Evolutionary conservation across 2,888 invertebrate genomes (phyloP).

Genomic region (Graphium colonna): DNA sequence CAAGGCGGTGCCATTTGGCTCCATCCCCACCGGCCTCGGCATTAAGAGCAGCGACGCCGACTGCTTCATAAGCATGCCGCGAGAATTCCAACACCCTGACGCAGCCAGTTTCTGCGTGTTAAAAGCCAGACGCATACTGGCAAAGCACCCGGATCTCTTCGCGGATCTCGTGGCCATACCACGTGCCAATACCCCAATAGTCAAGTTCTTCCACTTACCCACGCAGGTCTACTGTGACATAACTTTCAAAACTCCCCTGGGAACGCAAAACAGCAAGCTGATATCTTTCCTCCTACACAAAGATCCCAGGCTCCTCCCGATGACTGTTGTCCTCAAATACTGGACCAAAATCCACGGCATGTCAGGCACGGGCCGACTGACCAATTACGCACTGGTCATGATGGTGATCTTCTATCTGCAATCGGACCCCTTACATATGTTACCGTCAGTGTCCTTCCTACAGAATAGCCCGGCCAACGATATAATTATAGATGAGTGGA

Average conservation of each 20-base stretch:
- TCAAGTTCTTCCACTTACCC: slow-evolving; percentile 83
- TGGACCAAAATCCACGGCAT: slow-evolving; percentile 85
- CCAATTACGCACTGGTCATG: slow-evolving; percentile 85
- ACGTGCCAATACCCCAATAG: slow-evolving; percentile 87
- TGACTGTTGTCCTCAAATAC: slow-evolving; percentile 84
- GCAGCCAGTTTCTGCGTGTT: slow-evolving; percentile 45
- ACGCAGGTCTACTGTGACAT: slow-evolving; percentile 85
- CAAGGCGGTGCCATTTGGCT: slow-evolving; percentile 83
- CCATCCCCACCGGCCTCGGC: slow-evolving; percentile 85
- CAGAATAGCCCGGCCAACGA: slow-evolving; percentile 49
- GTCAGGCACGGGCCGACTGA: slow-evolving; percentile 78
- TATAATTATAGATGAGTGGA: slow-evolving; percentile 77
- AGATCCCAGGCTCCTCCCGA: slow-evolving; percentile 79
- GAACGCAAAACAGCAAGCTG: slow-evolving; percentile 84
- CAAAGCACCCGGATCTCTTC: slow-evolving; percentile 63
- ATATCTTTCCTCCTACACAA: slow-evolving; percentile 79
- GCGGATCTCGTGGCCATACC: slow-evolving; percentile 82
- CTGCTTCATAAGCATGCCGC: slow-evolving; percentile 80
- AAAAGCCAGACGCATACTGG: slow-evolving; percentile 57
- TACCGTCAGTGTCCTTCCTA: slow-evolving; percentile 79
- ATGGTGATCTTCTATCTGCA: slow-evolving; percentile 86
- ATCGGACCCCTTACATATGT: slow-evolving; percentile 67
- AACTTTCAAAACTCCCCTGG: slow-evolving; percentile 85
- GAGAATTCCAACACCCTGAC: slow-evolving; percentile 29
- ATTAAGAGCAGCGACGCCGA: slow-evolving; percentile 87